A percentile compares a stretch with the other conserved stretches of the same genome.
Conservation (phyloP, 2,797 vertebrate genomes). For the Tapirus indicus region DNA sequence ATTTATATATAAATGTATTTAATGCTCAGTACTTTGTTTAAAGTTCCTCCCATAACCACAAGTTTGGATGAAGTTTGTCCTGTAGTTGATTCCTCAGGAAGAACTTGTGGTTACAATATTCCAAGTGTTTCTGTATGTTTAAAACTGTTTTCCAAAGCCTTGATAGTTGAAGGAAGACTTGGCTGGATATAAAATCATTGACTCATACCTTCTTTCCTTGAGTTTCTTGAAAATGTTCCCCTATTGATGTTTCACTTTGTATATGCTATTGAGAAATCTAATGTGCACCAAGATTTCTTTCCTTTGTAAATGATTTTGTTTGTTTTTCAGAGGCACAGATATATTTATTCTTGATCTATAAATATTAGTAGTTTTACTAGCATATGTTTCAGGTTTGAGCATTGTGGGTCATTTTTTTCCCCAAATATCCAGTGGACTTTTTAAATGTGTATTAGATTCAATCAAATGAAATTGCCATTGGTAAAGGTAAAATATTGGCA, state of each 20-base stretch:
- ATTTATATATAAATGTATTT: neutral
- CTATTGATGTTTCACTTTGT: neutral
- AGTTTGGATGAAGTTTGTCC: neutral
- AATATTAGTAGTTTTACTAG: neutral
- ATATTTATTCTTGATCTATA: neutral
- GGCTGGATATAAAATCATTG: neutral
- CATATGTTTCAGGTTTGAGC: neutral
- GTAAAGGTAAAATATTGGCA: neutral
- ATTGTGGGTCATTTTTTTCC: neutral
- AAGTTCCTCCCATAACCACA: neutral
- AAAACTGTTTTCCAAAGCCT: neutral
- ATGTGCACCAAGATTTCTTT: neutral
- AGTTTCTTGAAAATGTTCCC: neutral
- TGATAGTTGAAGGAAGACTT: neutral
- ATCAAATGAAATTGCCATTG: neutral
- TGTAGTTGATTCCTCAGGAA: neutral
- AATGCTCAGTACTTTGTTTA: neutral
- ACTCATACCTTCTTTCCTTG: neutral
- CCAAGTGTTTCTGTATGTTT: neutral
- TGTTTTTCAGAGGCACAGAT: neutral
- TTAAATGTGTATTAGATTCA: neutral
- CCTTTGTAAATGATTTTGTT: neutral
- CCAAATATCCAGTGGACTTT: neutral
- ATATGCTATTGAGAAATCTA: neutral
- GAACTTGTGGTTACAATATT: neutral